Percentiles rank a stretch among this genome's conserved stretches.
These are phyloP conservation scores for Eueremaeus valkanovi DNA, from an alignment of 2,888 invertebrate species.

Conservation along the genomic window DNA sequence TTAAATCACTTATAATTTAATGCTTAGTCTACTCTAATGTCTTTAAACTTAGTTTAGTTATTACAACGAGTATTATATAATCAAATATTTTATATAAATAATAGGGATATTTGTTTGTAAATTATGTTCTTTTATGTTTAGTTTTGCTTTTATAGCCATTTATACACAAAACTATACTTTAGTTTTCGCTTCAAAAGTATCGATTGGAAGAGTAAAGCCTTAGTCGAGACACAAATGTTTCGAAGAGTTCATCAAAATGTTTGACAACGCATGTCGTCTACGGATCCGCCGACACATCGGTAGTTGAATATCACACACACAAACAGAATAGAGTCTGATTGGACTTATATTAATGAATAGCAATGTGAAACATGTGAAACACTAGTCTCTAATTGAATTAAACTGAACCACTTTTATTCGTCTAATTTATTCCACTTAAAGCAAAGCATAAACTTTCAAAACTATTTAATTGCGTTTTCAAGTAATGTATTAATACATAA, in stretches of 20 bases:
- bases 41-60: constrained; percentile 17
- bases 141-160: constrained; percentile 8
- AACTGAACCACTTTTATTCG: not conserved
- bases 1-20: constrained; percentile 23
- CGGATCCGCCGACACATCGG: too few relatives aligned
- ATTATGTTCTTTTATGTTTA: constrained; percentile 17
- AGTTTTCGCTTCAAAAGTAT: constrained; percentile 11
- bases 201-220: not conserved
- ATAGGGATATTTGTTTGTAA: constrained; percentile 29
- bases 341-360: constrained; percentile 1
- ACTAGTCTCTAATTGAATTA: constrained; percentile 14
- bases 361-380: constrained; percentile 13
- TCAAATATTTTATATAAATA: constrained; percentile 22
- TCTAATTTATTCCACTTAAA: not conserved
- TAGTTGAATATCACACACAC: not conserved
- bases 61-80: not conserved
- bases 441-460: not conserved
- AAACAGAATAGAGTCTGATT: not conserved
- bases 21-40: constrained; percentile 10
- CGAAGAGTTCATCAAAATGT: not conserved
- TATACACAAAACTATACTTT: constrained; percentile 6
- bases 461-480: not conserved
- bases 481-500: too few relatives aligned
- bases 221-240: constrained; percentile 15
- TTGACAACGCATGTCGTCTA: not conserved